Conservation (phyloP, 1,140 invertebrate genomes). For the Asobara japonica region DNA sequence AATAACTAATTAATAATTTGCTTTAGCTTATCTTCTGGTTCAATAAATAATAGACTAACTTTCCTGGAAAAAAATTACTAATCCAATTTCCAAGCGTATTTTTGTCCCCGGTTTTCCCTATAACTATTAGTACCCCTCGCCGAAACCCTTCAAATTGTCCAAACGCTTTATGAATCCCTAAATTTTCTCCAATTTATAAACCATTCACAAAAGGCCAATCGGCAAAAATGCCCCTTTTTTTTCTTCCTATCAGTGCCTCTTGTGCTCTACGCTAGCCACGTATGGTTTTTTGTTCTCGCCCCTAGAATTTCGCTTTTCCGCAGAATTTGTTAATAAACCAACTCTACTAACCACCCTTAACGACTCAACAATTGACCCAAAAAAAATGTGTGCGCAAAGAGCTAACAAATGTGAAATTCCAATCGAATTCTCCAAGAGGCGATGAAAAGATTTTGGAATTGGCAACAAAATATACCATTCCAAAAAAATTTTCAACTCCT, state of each 20-base stretch:
- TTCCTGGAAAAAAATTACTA: not conserved
- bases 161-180: not conserved
- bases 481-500: too few relatives aligned
- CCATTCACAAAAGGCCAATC: not conserved
- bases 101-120: not conserved
- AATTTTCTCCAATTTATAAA: not conserved
- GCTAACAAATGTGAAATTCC: too few relatives aligned
- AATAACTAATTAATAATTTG: too few relatives aligned
- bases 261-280: not conserved
- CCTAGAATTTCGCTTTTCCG: not conserved
- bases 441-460: too few relatives aligned
- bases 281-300: not conserved
- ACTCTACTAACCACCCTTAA: constrained; percentile 1
- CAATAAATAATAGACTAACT: too few relatives aligned
- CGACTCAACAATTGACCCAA: not conserved
- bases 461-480: too few relatives aligned
- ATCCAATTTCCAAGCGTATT: too few relatives aligned
- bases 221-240: not conserved
- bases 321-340: not conserved
- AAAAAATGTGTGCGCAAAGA: too few relatives aligned
- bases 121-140: not conserved
- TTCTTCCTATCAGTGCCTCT: not conserved
- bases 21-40: too few relatives aligned
- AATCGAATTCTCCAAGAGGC: too few relatives aligned
- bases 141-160: not conserved